Base-by-base conservation (phyloP, 2,113 vertebrate species). In the Megaceryle maxima region DNA sequence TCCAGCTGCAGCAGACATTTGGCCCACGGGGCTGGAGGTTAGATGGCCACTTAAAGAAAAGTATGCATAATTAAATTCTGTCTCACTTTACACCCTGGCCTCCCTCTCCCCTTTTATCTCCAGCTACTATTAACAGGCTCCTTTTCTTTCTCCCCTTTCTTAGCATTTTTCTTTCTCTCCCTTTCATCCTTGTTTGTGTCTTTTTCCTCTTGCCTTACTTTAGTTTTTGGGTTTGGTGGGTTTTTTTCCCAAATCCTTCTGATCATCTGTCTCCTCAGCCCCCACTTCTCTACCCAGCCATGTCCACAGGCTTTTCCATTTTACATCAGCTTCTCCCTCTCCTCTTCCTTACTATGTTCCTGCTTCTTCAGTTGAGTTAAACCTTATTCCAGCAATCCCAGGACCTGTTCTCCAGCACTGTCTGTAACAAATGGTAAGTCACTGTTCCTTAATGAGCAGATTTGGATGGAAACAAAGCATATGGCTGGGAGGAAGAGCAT, bases 381-480 rank as follows among this genome's bases (percentile, higher is more conserved):
- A 73, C 29, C 51, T 90, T 88, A 85, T 72, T 62, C 57, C 29
- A 84, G 37, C 53, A 57, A 82, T 80, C 41, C 31, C 53, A 80
- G 64, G 74, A 90, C 70, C 44, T 69, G 57, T 74, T 90, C 69
- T 92, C 92, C 8, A 1, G 56, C 59, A 66, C 28, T 73, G 69
- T 81, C 64, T 84, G 53, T 68, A 73, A 70, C 37, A 41, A 81
- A 95, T 75, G 48, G 79, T 93, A 95, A 95, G 74, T 81, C 57
- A 57, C 37, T 56, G 33, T 67, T 67, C 81, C 44, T 77, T 95
- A 93, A 96, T 80, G 35, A 93, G 43, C 43, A 93, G 79, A 87
- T 88, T 21, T 75, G 84, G 73, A 84, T 83, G 35, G 88, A 97
- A 96, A 97, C 79, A 96, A 97, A 97, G 91, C 81, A 96, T 67